Conservation (phyloP, 1,140 invertebrate genomes). For the Phymastichus coffea region DNA sequence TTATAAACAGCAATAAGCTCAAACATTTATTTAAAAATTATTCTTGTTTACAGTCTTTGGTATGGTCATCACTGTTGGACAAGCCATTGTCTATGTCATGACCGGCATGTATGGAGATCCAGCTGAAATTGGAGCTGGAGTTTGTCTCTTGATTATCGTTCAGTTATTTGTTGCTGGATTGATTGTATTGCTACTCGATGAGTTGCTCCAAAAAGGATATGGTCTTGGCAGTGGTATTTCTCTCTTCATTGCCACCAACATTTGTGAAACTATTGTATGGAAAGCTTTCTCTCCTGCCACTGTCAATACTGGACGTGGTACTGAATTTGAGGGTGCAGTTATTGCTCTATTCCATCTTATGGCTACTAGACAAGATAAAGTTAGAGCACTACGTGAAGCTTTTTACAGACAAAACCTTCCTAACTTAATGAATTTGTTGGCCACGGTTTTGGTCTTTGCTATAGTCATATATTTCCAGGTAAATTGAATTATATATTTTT, state of each 20-base stretch:
- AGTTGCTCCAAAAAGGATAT: conserved; percentile 95
- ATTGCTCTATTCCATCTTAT: conserved; percentile 96
- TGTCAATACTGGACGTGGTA: conserved; percentile 95
- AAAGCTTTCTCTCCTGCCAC: conserved; percentile 99
- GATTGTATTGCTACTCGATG: conserved; percentile 95
- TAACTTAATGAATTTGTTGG: conserved; percentile 97
- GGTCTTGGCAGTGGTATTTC: conserved; percentile 99
- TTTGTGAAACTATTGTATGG: conserved; percentile 99
- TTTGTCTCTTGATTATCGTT: conserved; percentile 98
- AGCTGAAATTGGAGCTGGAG: conserved; percentile 96
- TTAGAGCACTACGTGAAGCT: conserved; percentile 93
- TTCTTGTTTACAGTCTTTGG: conserved; percentile 93
- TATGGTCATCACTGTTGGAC: conserved; percentile 99
- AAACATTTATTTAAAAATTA: too few species aligned
- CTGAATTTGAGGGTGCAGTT: conserved; percentile 97
- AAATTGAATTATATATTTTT: background rate
- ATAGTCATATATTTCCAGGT: conserved; percentile 99
- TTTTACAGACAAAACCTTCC: conserved; percentile 99
- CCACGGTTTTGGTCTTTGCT: conserved; percentile 96
- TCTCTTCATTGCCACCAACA: conserved; percentile 99
- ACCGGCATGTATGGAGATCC: conserved; percentile 99
- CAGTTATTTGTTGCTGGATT: conserved; percentile 98
- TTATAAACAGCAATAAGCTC: too few species aligned
- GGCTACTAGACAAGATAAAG: conserved; percentile 98
- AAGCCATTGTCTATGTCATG: conserved; percentile 99